A percentile compares a stretch with the other conserved stretches of the same genome.
These are phyloP conservation scores for Leptopilina drosophilae DNA, from an alignment of 2,888 invertebrate species.

Conservation along the genomic window DNA sequence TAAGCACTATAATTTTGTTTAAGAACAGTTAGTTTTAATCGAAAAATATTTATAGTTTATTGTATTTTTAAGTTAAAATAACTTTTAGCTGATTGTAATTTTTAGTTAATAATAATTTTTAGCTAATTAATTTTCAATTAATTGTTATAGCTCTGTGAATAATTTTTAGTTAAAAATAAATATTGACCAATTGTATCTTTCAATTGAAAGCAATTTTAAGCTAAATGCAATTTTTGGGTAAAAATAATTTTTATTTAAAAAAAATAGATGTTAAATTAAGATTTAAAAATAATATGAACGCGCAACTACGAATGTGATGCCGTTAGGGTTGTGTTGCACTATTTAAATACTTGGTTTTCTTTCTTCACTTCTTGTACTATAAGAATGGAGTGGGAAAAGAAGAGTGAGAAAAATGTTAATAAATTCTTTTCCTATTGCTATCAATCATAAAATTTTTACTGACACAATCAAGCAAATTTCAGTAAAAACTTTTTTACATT, in stretches of 20 bases:
- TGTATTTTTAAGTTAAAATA: no score
- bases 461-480: neutral
- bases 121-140: no score
- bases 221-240: neutral
- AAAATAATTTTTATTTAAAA: neutral
- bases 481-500: neutral
- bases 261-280: neutral
- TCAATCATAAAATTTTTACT: neutral
- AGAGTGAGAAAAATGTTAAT: neutral
- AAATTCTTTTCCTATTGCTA: neutral
- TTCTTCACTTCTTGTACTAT: neutral
- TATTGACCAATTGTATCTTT: no score
- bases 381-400: neutral
- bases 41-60: no score
- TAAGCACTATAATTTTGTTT: neutral
- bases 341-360: slow-evolving; percentile 32
- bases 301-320: slow-evolving; percentile 11
- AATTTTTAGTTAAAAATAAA: no score
- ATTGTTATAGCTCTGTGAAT: no score
- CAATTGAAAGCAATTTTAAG: neutral
- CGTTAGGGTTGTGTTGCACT: slow-evolving; percentile 13
- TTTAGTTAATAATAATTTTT: no score
- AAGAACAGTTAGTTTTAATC: no score
- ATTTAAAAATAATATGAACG: neutral
- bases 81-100: no score